Conservation (phyloP, 2,113 vertebrate species). For the Tympanuchus pallidicinctus region DNA sequence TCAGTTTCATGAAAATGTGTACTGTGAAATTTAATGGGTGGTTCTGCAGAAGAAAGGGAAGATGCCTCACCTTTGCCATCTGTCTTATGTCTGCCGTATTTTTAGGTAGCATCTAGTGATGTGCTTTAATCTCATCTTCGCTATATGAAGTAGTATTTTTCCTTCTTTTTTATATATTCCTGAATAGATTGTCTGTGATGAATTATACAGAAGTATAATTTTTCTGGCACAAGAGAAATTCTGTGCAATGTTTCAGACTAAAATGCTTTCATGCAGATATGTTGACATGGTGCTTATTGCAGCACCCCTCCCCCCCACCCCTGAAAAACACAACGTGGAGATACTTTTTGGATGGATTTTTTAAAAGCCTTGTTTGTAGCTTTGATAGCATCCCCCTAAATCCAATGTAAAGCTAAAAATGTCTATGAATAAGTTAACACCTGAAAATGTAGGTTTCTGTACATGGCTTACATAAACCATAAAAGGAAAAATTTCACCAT, state of each 20-base stretch:
- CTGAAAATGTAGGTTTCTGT: conserved; percentile 33
- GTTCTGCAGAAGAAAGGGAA: background rate
- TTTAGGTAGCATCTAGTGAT: background rate
- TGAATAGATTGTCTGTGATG: background rate
- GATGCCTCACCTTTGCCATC: conserved; percentile 11
- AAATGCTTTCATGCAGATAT: background rate
- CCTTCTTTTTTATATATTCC: background rate
- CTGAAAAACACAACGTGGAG: background rate
- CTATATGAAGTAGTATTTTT: background rate
- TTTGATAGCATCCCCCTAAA: background rate
- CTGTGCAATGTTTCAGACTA: background rate
- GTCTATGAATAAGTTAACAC: conserved; percentile 7
- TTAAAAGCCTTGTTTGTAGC: background rate
- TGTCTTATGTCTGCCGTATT: background rate
- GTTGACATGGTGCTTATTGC: background rate
- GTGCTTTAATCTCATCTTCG: background rate
- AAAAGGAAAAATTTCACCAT: background rate
- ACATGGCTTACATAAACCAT: conserved; percentile 8
- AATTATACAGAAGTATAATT: background rate
- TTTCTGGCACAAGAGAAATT: background rate
- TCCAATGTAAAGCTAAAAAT: background rate
- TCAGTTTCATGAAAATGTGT: background rate
- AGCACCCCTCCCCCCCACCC: background rate
- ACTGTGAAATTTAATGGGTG: background rate
- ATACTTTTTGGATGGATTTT: conserved; percentile 14